Base-by-base conservation (phyloP, 2,113 vertebrate genomes). In the Alectura lathami region DNA sequence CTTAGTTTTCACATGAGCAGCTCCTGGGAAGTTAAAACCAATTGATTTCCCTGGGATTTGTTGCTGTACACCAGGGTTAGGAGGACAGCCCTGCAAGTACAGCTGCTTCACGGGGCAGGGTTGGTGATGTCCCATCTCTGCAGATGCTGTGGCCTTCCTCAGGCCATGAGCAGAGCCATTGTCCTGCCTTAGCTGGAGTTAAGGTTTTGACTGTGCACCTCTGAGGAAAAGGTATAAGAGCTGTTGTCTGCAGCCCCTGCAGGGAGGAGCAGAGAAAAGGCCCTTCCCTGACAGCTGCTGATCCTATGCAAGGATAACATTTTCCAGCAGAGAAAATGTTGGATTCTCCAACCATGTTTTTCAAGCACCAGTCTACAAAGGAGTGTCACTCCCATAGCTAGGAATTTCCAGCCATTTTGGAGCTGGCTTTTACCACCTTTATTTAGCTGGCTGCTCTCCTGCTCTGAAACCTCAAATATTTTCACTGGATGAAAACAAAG, bases 11-110 rank as follows among this genome's bases (percentile, higher is more conserved):
- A 45, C 50, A 62, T 29, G 34, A 93, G 70, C 0, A 0, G 18
- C 64, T 93, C 83, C 80, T 51, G 73, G 60, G 51, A 91, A 89
- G 72, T 87, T 76, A 66, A 34, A 66, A 3, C 3, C 88, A 43
- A 73, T 77, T 73, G 45, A 69, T 90, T 92, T 87, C 36, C n/a
- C 53, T 48, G 17, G n/a, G 57, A 64, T 73, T 88, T 26, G 51
- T 34, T 30, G 16, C 29, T 78, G 30, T 50, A 63, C 34, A 36
- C 34, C 74, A 50, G 57, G 23, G 66, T 82, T 62, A 54, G 59
- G 30, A 59, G 30, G 62, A 64, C 50, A 2, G 4, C 13, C 85
- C 45, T 27, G 8, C 34, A 27, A 54, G 27, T 2, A 3, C 48
- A 89, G 62, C 27, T 68, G 48, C 36, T 34, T 80, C 0, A 0